Evolutionary conservation across 2,113 vertebrate species (phyloP).

Genomic region (Trachemys scripta): DNA sequence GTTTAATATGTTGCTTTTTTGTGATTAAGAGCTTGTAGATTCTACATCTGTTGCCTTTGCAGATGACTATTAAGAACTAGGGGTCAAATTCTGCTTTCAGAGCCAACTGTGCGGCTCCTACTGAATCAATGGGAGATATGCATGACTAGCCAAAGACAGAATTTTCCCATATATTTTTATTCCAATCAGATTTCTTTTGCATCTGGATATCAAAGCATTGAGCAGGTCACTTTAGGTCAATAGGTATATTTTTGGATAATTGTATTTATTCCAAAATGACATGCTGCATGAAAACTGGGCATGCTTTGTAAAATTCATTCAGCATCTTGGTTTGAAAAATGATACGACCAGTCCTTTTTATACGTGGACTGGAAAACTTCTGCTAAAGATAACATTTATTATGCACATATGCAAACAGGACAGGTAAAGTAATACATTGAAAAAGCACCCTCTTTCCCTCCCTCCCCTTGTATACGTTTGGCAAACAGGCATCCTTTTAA

Average conservation of each 20-base stretch:
- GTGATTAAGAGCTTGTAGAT: conserved; percentile 37
- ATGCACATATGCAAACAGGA: conserved; percentile 76
- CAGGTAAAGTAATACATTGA: conserved; percentile 74
- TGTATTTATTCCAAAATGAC: conserved; percentile 63
- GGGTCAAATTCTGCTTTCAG: conserved; percentile 41
- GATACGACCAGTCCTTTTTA: conserved; percentile 53
- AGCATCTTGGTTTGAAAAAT: conserved; percentile 66
- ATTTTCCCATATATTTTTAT: conserved; percentile 60
- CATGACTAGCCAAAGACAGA: conserved; percentile 9
- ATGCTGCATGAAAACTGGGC: conserved; percentile 73
- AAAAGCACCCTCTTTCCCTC: conserved; percentile 51
- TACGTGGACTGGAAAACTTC: conserved; percentile 56
- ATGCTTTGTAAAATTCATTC: conserved; percentile 77
- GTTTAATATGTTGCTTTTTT: conserved; percentile 1
- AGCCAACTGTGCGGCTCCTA: conserved; percentile 1
- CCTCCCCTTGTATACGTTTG: conserved; percentile 39
- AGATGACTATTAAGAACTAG: conserved; percentile 52
- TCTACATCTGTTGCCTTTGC: not conserved
- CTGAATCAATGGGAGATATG: not conserved
- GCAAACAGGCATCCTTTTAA: conserved; percentile 67
- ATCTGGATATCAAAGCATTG: conserved; percentile 5
- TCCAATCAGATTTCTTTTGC: conserved; percentile 71
- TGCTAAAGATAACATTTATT: conserved; percentile 69
- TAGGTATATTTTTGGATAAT: conserved; percentile 50
- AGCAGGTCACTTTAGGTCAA: conserved; percentile 8